These are phyloP conservation scores for Acanthisitta chloris DNA, from an alignment of 2,113 vertebrate genomes.

Conservation along the genomic window DNA sequence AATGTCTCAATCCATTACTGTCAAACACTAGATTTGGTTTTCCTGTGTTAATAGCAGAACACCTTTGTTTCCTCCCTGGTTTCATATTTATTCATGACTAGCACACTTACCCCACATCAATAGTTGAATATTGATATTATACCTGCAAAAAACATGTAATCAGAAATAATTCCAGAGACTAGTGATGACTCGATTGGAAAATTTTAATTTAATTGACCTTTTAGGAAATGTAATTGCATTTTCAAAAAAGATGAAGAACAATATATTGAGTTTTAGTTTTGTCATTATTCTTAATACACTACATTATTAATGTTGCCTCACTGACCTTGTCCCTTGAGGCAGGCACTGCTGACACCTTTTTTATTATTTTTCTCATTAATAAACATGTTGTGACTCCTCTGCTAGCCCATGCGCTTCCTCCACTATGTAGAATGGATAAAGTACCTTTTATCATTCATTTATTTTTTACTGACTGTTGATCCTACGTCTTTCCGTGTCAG, in stretches of 20 bases:
- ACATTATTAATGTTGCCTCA: conserved; percentile 11
- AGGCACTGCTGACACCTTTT: conserved; percentile 17
- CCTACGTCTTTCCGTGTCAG: not conserved
- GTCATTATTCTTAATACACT: not conserved
- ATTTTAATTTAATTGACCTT: not conserved
- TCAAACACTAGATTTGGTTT: not conserved
- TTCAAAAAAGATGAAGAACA: not conserved
- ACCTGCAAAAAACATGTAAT: not conserved
- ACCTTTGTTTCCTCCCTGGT: not conserved
- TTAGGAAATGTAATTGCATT: not conserved
- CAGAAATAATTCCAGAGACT: not conserved
- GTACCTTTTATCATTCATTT: not conserved
- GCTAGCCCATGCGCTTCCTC: not conserved
- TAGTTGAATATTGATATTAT: not conserved
- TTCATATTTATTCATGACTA: not conserved
- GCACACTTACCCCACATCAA: not conserved
- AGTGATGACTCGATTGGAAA: not conserved
- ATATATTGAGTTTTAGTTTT: not conserved
- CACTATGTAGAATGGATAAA: not conserved
- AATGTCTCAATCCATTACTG: not conserved
- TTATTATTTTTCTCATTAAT: conserved; percentile 52
- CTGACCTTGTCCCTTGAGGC: conserved; percentile 17
- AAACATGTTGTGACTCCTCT: not conserved
- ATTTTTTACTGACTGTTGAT: not conserved
- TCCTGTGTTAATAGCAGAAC: not conserved